These are phyloP conservation scores for Phymanthus crucifer DNA, from an alignment of 92 coral and sea anemone species.

Conservation along the genomic window DNA sequence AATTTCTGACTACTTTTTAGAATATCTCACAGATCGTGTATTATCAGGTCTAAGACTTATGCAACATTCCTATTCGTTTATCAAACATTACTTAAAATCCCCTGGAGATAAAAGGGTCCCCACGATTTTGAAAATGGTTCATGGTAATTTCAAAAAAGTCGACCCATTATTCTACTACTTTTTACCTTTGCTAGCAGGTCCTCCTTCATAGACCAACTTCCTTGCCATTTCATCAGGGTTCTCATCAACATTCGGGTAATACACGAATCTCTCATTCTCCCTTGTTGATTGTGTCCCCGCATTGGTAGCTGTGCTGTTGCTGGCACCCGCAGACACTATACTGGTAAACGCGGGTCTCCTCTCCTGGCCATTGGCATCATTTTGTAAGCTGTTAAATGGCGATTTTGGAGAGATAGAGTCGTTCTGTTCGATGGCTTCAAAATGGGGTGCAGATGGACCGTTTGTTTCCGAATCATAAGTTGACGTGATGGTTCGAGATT, in stretches of 20 bases:
- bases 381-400: background rate
- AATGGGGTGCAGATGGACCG: background rate
- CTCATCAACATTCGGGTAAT: slow-evolving; percentile 37
- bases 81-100: too few relatives aligned
- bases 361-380: background rate
- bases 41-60: too few relatives aligned
- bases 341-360: background rate
- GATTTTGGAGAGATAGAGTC: background rate
- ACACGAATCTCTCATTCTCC: slow-evolving; percentile 30
- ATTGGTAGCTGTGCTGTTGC: background rate
- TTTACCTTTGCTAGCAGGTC: slow-evolving; percentile 57
- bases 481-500: background rate
- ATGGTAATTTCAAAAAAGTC: background rate
- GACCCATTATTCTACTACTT: background rate
- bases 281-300: slow-evolving; percentile 13
- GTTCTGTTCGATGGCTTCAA: background rate
- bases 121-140: background rate
- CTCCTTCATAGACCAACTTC: slow-evolving; percentile 37
- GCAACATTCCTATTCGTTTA: too few relatives aligned
- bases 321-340: background rate
- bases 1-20: too few relatives aligned
- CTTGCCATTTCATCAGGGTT: slow-evolving; percentile 51
- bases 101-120: too few relatives aligned
- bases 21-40: too few relatives aligned
- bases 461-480: background rate